Evolutionary conservation across 1,140 invertebrate species (phyloP), one percentile per base, ranked within the genome.

Genomic region (Panagrolaimus sp.): DNA sequence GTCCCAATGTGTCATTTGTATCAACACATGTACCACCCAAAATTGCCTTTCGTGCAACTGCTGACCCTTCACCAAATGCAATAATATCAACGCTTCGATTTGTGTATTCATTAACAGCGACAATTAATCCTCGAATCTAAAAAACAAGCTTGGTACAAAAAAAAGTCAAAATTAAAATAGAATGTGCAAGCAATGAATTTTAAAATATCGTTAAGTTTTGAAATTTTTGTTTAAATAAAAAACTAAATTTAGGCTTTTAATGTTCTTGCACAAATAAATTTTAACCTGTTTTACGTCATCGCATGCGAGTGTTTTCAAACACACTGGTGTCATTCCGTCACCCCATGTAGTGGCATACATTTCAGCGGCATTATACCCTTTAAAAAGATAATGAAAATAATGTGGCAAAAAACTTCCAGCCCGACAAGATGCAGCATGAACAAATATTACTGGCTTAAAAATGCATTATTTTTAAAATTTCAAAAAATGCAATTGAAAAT

Each of bases 11-110:
- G 15, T 73, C 71, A 6, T 44, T 17, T 1, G 70, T 73, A 45
- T 76, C 74, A 26, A 76, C 74, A 48, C 74, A 76, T 26, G 26
- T 38, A 26, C 74, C 74, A 14, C 74, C 74, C 5, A 73, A 38
- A 32, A 76, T 76, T 7, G 74, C 74, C 63, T 76, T 76, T 62
- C 74, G 26, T 4, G 71, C 24, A 28, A 76, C 68, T 12, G 74
- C 26, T 17, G 15, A n/a, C 9, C 74, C 74, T 69, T 76, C 64
- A 0, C 63, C 69, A 47, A 71, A 76, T 21, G 70, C 74, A 14
- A 76, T 68, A 14, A 76, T 70, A 48, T 76, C 65, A 10, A 76
- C 71, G 4, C 15, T 46, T 32, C 44, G 62, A 64, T 70, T 65
- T 4, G 74, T 76, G 47, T 67, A 76, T 55, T 76, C 21, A 32